Evolutionary conservation across 2,797 vertebrate genomes (phyloP), one percentile per base, ranked within the genome.

Genomic region (Staurois parvus): DNA sequence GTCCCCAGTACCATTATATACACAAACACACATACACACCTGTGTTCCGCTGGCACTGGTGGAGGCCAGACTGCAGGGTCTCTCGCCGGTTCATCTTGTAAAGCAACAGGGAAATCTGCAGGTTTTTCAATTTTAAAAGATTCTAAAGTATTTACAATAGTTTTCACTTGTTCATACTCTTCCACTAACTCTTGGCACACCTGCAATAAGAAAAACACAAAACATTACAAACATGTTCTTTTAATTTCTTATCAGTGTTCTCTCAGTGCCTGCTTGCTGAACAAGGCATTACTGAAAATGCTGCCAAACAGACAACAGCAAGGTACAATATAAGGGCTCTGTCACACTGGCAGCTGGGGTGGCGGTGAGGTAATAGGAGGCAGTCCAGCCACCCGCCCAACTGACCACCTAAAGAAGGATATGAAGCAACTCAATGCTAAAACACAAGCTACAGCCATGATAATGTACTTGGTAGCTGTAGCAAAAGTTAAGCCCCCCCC

Each of bases 141-240:
- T 88, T 98, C 97, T 59, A 99, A 94, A 1, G 96, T 98, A 91
- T 89, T 96, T 88, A 97, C 95, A 87, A 99, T 98, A 88, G 94
- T 92, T 91, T 97, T 99, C 79, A 99, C 96, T 92, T 99, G 97
- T 87, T 99, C 97, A 42, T 96, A 98, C 91, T 99, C 98, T 91
- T 98, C 96, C 59, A 95, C 88, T 90, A 99, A 93, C 88, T 99
- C 97, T 89, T 97, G 96, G 67, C 93, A 95, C 83, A 99, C 95
- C 98, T 99, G 91, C 40, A 92, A 92, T 6, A 52, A 15, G 32
- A 79, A n/a, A 40, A n/a, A n/a, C n/a, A 68, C 56, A 76, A 21
- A 45, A 32, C 68, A 84, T 19, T 72, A 34, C 76, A 70, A 1
- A 40, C 4, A 82, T 42, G 26, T 24, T 56, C 15, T 52, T 52